Conservation (phyloP, 2,888 invertebrate species). For the Isotomurus palustris region DNA sequence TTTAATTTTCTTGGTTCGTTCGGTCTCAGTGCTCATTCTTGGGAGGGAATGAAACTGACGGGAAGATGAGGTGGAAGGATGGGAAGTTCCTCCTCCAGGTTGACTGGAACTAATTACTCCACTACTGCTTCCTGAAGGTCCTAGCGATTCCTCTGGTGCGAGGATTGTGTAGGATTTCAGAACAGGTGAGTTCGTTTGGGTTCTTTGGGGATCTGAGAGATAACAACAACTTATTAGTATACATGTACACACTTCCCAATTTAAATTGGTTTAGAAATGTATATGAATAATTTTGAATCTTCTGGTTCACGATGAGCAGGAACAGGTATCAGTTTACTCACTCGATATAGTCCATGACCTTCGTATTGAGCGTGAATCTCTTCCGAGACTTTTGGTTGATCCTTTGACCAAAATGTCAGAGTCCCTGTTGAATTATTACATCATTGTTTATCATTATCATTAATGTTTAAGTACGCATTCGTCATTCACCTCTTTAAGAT, state of each 20-base stretch:
- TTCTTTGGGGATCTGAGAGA: slow-evolving; percentile 37
- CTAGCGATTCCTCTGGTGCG: slow-evolving; percentile 33
- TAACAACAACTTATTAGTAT: slow-evolving; percentile 4
- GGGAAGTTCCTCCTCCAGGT: background rate
- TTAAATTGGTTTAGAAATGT: too few relatives aligned
- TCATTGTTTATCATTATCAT: too few relatives aligned
- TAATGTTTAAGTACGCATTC: too few relatives aligned
- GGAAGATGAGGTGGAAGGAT: too few relatives aligned
- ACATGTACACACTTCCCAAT: background rate
- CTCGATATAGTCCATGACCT: slow-evolving; percentile 45
- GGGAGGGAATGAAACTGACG: slow-evolving; percentile 45
- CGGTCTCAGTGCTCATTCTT: slow-evolving; percentile 35
- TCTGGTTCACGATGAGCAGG: background rate
- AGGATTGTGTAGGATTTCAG: slow-evolving; percentile 43
- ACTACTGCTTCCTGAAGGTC: background rate
- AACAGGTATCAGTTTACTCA: slow-evolving; percentile 17
- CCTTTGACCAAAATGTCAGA: slow-evolving; percentile 32
- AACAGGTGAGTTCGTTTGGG: slow-evolving; percentile 41
- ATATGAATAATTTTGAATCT: background rate
- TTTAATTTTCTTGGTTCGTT: slow-evolving; percentile 28
- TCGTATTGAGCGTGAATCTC: slow-evolving; percentile 39
- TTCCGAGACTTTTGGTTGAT: slow-evolving; percentile 33
- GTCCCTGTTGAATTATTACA: slow-evolving; percentile 20
- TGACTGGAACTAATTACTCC: background rate
- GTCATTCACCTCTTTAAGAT: too few relatives aligned